phyloP scores from a whole-genome alignment of 1,140 invertebrate species.

The Drosophila chauvacae region DNA sequence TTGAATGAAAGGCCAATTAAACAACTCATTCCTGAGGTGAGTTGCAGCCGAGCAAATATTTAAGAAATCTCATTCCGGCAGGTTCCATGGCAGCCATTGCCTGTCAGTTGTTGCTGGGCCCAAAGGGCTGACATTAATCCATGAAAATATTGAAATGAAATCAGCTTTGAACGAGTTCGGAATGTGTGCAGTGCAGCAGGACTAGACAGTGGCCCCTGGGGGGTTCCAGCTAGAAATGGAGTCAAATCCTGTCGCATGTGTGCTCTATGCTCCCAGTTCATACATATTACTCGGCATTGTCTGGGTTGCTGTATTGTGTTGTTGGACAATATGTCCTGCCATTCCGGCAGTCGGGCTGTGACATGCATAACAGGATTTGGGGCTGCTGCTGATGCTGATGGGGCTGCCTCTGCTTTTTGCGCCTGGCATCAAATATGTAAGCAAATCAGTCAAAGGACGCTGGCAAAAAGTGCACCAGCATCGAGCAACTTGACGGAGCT shows the following conservation, averaged over 20 bases:
- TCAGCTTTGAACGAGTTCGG: constrained; percentile 19
- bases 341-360: constrained; percentile 38
- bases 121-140: constrained; percentile 26
- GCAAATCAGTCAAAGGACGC: constrained; percentile 63
- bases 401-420: constrained; percentile 48
- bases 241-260: constrained; percentile 19
- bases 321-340: constrained; percentile 34
- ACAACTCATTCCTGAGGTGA: not conserved
- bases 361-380: constrained; percentile 72
- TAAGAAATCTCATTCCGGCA: constrained; percentile 6
- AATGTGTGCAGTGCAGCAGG: not conserved
- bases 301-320: constrained; percentile 26
- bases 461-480: constrained; percentile 48
- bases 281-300: constrained; percentile 47
- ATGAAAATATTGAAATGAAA: constrained; percentile 44
- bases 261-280: constrained; percentile 12
- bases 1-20: constrained; percentile 4
- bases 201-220: constrained; percentile 5
- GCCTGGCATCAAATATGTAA: constrained; percentile 56
- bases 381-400: constrained; percentile 11
- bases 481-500: constrained; percentile 33
- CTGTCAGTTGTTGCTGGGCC: not conserved
- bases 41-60: not conserved
- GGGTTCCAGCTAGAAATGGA: constrained; percentile 18
- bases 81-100: constrained; percentile 6